Percentiles rank a stretch among this genome's conserved stretches.
These are phyloP conservation scores for Petrolisthes cinctipes DNA, from an alignment of 2,888 invertebrate species.

Conservation along the genomic window DNA sequence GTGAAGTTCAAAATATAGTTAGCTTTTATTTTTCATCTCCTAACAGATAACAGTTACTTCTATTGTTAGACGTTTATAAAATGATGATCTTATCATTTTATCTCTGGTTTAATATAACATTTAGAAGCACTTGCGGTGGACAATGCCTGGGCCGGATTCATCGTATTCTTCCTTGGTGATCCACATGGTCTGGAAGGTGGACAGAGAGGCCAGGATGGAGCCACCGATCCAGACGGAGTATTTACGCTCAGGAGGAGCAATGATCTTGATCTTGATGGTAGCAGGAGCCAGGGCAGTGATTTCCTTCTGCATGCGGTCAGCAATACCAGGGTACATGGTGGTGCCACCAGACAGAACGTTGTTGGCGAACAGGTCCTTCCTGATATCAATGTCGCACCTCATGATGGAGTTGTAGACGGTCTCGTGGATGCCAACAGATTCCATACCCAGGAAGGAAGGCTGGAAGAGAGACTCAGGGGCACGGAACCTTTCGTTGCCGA, in stretches of 20 bases:
- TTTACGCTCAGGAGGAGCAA: conserved; percentile 90
- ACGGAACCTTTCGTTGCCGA: conserved; percentile 90
- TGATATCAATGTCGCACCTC: conserved; percentile 69
- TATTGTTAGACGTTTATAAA: no score
- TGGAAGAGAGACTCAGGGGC: conserved; percentile 65
- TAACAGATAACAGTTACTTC: no score
- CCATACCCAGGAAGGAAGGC: conserved; percentile 65
- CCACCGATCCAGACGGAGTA: conserved; percentile 94
- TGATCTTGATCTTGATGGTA: conserved; percentile 95
- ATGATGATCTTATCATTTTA: no score
- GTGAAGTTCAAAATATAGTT: no score
- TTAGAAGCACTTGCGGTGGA: conserved; percentile 74
- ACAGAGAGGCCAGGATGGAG: conserved; percentile 88
- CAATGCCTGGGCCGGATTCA: conserved; percentile 79
- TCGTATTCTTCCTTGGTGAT: conserved; percentile 92
- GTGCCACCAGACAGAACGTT: conserved; percentile 68
- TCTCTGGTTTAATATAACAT: no score
- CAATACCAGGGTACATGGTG: conserved; percentile 79
- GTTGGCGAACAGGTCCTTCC: conserved; percentile 68
- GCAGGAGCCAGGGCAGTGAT: conserved; percentile 79
- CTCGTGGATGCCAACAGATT: conserved; percentile 68
- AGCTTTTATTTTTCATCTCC: no score
- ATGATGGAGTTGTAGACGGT: conserved; percentile 76
- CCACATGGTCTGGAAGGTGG: conserved; percentile 94
- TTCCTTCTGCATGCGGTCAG: conserved; percentile 91